These are phyloP conservation scores for Sturmia bella DNA, from an alignment of 2,888 invertebrate genomes.

Conservation along the genomic window DNA sequence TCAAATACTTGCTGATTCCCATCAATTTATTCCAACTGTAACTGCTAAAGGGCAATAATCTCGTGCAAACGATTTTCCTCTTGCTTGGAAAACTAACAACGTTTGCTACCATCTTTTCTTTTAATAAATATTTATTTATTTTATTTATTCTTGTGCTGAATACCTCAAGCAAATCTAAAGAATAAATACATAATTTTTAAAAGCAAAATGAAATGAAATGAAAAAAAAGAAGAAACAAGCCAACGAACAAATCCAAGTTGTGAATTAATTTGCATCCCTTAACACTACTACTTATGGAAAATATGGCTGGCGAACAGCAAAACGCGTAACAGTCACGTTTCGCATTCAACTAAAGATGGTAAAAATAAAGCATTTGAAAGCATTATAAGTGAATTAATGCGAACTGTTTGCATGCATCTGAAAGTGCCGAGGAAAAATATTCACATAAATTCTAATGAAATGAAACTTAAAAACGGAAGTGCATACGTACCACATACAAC, in stretches of 20 bases:
- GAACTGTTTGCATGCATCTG: constrained; percentile 8
- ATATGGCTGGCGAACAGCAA: constrained; percentile 18
- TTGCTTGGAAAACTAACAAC: neutral
- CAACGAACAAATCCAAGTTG: too few relatives aligned
- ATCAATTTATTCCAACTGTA: constrained; percentile 5
- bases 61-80: neutral
- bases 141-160: constrained; percentile 6
- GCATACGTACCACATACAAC: constrained; percentile 18
- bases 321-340: constrained; percentile 67
- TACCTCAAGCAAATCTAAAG: constrained; percentile 12
- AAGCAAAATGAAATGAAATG: constrained; percentile 11
- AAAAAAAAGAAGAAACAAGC: constrained; percentile 7
- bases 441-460: constrained; percentile 15
- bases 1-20: neutral
- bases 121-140: constrained; percentile 34
- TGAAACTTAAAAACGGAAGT: constrained; percentile 48
- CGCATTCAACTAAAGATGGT: constrained; percentile 48
- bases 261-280: constrained; percentile 61
- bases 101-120: neutral
- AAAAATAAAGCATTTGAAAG: constrained; percentile 30
- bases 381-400: constrained; percentile 38
- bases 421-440: constrained; percentile 24
- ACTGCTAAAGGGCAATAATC: constrained; percentile 5
- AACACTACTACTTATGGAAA: constrained; percentile 15
- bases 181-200: constrained; percentile 43